These are phyloP conservation scores for Coleophora deauratella DNA, from an alignment of 2,888 invertebrate genomes.

Conservation along the genomic window DNA sequence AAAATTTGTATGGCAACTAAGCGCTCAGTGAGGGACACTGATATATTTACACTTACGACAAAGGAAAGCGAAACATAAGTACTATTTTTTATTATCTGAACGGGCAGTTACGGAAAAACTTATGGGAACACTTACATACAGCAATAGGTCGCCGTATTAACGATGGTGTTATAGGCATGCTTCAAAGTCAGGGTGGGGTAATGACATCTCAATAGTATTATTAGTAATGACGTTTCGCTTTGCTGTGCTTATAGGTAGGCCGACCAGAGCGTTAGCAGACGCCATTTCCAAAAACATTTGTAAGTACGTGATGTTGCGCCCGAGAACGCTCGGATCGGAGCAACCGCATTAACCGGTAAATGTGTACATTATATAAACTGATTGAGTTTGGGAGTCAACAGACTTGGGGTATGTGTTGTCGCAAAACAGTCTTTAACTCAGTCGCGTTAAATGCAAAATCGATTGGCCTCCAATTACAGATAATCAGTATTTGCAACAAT, in stretches of 20 bases:
- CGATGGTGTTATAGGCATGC: too few relatives aligned
- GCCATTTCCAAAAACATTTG: not conserved
- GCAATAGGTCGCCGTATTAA: too few relatives aligned
- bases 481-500: conserved; percentile 52
- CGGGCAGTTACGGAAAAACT: too few relatives aligned
- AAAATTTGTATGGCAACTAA: conserved; percentile 71
- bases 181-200: too few relatives aligned
- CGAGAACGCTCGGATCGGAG: not conserved
- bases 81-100: too few relatives aligned
- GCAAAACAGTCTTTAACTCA: conserved; percentile 56
- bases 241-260: too few relatives aligned
- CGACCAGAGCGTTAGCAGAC: not conserved
- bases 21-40: conserved; percentile 60
- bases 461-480: conserved; percentile 23
- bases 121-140: too few relatives aligned
- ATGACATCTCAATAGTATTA: too few relatives aligned
- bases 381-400: conserved; percentile 14
- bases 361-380: not conserved
- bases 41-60: conserved; percentile 60
- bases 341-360: not conserved
- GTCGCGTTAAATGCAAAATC: conserved; percentile 55
- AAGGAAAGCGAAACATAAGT: too few relatives aligned
- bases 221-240: too few relatives aligned
- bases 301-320: not conserved
- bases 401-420: conserved; percentile 28